Evolutionary conservation across 2,113 vertebrate genomes (phyloP), one percentile per base, ranked within the genome.

Genomic region (Fregata magnificens): DNA sequence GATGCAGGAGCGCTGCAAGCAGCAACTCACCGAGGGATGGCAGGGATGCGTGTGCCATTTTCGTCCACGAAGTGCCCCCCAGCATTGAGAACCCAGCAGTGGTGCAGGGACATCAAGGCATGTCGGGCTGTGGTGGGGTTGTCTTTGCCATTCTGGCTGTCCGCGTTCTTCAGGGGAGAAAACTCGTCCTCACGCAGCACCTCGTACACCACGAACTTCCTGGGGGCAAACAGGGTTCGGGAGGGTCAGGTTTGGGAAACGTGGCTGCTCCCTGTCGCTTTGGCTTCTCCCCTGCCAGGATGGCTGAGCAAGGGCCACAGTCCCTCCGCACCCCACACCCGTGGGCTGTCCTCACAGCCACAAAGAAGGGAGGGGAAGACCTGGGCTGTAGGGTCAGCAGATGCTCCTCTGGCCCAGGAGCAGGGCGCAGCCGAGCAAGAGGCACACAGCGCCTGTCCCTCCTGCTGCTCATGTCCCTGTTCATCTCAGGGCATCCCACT

Each of bases 121-220:
- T 99, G 99, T 38, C 98, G 98, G 6, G 99, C 99, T 1, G 99
- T 99, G n/a, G 99, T 99, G 74, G 99, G 99, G 45, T 99, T 99
- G 98, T 99, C 99, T 94, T 99, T 99, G 55, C 99, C 99, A 0
- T 99, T 99, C 96, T 99, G 99, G 93, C 99, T 99, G 97, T 99
- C 99, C 0, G 99, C 99, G 0, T 99, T 99, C 98, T 99, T 99
- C 70, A 99, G 97, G 0, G 99, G 99, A 34, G 99, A 99, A 94
- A 99, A 99, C 94, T 99, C 99, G 1, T 99, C 99, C 96, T 99
- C 99, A 16, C 99, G 98, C 78, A 99, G 97, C 11, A 99, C 99
- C 97, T 99, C 99, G 0, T 99, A 99, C 32, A 99, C 99, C 40
- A 99, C 99, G 16, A 99, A 99, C 31, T 95, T 99, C 98, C 99